Percentiles rank a stretch among this genome's conserved stretches.
Conservation (phyloP, 2,797 vertebrate species). For the Cossypha polioptera region DNA sequence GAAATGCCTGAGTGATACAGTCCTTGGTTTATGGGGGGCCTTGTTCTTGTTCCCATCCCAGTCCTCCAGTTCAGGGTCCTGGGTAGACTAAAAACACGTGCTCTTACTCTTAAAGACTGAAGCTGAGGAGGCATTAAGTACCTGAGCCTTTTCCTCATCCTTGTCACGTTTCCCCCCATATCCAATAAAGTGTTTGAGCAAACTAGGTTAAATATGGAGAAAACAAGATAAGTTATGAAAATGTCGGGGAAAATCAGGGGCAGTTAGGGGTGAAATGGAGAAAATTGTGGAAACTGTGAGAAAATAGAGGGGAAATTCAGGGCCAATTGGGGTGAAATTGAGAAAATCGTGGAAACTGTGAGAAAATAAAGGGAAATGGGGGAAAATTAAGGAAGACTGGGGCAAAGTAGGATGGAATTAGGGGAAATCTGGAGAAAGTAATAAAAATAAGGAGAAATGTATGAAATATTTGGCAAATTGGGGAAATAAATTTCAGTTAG, state of each 20-base stretch:
- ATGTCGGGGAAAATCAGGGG: neutral
- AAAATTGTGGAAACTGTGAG: neutral
- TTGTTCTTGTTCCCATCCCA: neutral
- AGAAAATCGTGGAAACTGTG: neutral
- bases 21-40: neutral
- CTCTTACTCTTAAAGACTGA: neutral
- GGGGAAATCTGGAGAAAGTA: neutral
- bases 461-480: neutral
- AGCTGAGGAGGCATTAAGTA: neutral
- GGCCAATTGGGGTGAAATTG: neutral
- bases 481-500: neutral
- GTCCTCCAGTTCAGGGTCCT: neutral
- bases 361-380: neutral
- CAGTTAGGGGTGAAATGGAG: neutral
- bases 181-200: neutral
- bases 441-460: neutral
- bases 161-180: fast-evolving
- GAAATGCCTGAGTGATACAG: neutral
- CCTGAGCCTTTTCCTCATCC: neutral
- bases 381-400: neutral
- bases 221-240: neutral
- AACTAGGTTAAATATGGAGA: neutral
- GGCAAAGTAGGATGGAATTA: neutral
- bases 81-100: neutral
- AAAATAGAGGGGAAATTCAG: neutral